Evolutionary conservation across 2,113 vertebrate genomes (phyloP).

Genomic region (Mystacornis crossleyi): DNA sequence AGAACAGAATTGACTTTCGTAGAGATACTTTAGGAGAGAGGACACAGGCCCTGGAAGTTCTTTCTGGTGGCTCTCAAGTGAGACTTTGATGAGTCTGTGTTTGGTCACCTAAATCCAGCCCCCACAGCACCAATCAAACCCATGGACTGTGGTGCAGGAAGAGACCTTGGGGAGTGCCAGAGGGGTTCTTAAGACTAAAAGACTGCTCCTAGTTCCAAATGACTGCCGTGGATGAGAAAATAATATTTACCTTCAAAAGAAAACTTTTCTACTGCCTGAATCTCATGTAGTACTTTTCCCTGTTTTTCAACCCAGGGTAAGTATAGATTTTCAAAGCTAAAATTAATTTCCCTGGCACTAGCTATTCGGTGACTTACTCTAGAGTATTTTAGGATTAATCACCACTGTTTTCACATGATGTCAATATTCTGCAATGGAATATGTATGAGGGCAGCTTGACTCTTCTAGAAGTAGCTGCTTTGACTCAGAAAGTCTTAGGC

Average conservation of each 20-base stretch:
- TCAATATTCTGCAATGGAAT: neutral
- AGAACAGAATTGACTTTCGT: neutral
- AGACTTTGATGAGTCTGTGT: neutral
- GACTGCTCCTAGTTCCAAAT: neutral
- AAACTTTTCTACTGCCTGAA: neutral
- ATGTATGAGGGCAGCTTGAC: neutral
- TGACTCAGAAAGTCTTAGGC: neutral
- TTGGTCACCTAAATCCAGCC: neutral
- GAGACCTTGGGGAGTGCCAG: neutral
- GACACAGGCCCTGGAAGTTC: neutral
- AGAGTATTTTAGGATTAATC: slow-evolving; percentile 8
- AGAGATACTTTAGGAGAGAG: neutral
- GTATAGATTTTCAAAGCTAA: neutral
- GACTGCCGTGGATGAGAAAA: neutral
- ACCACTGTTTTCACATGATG: neutral
- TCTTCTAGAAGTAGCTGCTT: neutral
- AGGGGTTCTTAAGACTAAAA: neutral
- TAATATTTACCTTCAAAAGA: neutral
- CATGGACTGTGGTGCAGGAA: rapidly evolving
- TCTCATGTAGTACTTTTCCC: neutral
- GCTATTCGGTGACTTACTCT: neutral
- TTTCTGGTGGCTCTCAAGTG: neutral
- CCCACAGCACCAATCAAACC: neutral
- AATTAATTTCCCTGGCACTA: neutral
- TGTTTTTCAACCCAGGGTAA: neutral